These are phyloP conservation scores for Oryctes rhinoceros DNA, from an alignment of 1,140 invertebrate genomes.

Conservation along the genomic window DNA sequence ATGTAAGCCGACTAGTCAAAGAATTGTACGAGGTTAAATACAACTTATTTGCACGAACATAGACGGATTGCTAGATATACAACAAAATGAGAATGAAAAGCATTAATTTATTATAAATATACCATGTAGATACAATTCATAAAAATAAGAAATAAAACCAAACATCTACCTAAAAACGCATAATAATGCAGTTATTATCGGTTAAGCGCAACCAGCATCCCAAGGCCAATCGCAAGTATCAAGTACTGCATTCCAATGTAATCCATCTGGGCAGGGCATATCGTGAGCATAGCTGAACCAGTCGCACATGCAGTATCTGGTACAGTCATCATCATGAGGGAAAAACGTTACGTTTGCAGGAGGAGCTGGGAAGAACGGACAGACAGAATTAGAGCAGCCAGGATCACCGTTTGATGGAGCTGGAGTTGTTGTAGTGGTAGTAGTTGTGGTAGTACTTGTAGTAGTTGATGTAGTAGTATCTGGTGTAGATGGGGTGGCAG, in stretches of 20 bases:
- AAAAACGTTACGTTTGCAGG: neutral
- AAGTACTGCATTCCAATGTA: neutral
- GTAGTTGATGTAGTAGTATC: neutral
- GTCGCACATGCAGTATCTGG: constrained; percentile 7
- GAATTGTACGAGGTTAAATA: no score
- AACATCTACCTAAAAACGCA: no score
- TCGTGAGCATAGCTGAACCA: neutral
- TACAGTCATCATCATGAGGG: neutral
- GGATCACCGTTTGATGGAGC: neutral
- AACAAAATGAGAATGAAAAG: no score
- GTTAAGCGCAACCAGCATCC: neutral
- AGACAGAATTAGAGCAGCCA: neutral
- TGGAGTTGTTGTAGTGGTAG: neutral
- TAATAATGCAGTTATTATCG: no score
- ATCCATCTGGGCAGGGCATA: neutral
- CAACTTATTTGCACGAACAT: no score
- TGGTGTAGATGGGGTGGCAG: neutral
- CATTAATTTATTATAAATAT: no score
- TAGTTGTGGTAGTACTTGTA: neutral
- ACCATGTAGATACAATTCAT: no score
- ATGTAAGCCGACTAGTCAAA: no score
- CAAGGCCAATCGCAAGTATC: neutral
- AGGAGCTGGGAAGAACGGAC: neutral
- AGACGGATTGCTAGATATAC: no score
- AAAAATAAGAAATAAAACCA: no score